Percentiles rank a stretch among this genome's conserved stretches.
These are phyloP conservation scores for Bombus consobrinus DNA, from an alignment of 1,140 invertebrate genomes.

Conservation along the genomic window DNA sequence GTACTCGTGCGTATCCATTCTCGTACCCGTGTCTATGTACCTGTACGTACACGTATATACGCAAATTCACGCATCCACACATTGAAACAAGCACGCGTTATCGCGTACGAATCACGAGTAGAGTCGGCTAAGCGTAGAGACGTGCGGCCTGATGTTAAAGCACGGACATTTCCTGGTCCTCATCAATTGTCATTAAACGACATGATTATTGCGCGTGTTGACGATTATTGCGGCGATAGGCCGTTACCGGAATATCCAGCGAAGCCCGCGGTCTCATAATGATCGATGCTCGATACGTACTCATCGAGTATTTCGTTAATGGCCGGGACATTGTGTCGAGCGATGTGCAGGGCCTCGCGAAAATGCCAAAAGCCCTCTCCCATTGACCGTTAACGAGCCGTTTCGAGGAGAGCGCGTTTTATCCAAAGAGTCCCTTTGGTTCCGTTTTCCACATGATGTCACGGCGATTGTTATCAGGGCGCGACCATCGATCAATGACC, in stretches of 20 bases:
- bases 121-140: constrained; percentile 39
- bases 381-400: constrained; percentile 56
- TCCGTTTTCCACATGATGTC: background rate
- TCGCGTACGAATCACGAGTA: constrained; percentile 31
- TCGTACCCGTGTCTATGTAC: too few species aligned
- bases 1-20: background rate
- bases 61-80: background rate
- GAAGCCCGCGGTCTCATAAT: constrained; percentile 63
- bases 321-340: constrained; percentile 64
- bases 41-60: background rate
- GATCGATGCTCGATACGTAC: constrained; percentile 74
- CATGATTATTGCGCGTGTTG: constrained; percentile 79
- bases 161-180: constrained; percentile 72
- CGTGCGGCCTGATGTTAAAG: constrained; percentile 56
- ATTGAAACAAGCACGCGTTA: background rate
- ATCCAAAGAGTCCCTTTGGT: constrained; percentile 19
- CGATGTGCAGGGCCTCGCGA: constrained; percentile 27
- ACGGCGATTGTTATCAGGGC: background rate
- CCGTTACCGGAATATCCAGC: constrained; percentile 75
- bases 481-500: background rate
- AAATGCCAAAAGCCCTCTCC: constrained; percentile 43
- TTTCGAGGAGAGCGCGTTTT: constrained; percentile 48
- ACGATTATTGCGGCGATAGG: constrained; percentile 78
- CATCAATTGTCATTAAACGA: constrained; percentile 82
- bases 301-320: constrained; percentile 77